Conservation (phyloP, 2,797 vertebrate species). For the Spizella passerina region DNA sequence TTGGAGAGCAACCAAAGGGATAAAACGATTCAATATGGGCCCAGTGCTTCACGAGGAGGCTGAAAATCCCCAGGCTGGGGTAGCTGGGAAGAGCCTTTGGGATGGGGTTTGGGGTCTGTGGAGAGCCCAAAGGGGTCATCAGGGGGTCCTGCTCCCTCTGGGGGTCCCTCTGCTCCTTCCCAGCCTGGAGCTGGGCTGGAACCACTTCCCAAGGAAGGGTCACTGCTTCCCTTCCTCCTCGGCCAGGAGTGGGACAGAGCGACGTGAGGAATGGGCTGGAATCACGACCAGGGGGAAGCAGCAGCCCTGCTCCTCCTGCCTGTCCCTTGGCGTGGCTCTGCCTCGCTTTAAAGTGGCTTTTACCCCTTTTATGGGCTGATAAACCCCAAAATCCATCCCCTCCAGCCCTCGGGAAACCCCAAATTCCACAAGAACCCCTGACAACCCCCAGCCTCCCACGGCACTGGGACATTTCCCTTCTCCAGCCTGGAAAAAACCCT, state of each 20-base stretch:
- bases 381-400: neutral
- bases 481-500: neutral
- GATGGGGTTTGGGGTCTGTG: neutral
- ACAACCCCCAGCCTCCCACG: accelerated
- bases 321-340: neutral
- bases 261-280: neutral
- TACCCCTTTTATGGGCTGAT: neutral
- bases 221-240: neutral
- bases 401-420: neutral
- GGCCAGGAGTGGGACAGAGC: neutral
- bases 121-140: neutral
- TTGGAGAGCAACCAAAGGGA: conserved; percentile 19
- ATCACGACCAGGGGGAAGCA: accelerated
- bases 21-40: conserved; percentile 40
- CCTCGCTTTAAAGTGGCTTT: neutral
- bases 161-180: neutral
- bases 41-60: neutral
- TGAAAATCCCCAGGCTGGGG: neutral
- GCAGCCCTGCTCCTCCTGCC: neutral
- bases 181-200: neutral
- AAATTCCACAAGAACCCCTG: neutral
- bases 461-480: neutral
- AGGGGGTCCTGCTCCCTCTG: neutral
- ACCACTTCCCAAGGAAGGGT: neutral
- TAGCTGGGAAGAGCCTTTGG: neutral